A percentile compares a stretch with the other conserved stretches of the same genome.
These are phyloP conservation scores for Ophion obscuratus DNA, from an alignment of 2,888 invertebrate species.

Conservation along the genomic window DNA sequence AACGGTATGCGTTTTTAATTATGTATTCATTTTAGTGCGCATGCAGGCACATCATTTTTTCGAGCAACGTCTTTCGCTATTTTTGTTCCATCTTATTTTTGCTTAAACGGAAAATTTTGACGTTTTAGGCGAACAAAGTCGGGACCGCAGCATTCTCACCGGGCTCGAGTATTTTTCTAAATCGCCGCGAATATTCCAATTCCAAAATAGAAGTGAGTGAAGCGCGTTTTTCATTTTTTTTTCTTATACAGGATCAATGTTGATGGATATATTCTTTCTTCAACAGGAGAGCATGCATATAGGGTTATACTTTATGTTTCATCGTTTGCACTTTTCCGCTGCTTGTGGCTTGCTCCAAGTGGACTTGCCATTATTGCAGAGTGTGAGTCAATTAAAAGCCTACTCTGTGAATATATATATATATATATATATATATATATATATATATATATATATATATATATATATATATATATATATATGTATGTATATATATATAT, in stretches of 20 bases:
- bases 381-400: conserved; percentile 26
- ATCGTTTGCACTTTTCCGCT: conserved; percentile 55
- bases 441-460: no score
- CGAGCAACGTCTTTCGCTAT: neutral
- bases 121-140: conserved; percentile 58
- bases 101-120: neutral
- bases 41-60: neutral
- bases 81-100: neutral
- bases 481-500: no score
- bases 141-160: conserved; percentile 57
- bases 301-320: conserved; percentile 59
- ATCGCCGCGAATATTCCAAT: conserved; percentile 1
- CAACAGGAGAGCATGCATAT: conserved; percentile 55
- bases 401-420: neutral
- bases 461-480: no score
- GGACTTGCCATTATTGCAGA: conserved; percentile 56
- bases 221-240: neutral
- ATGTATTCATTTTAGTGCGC: neutral
- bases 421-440: no score
- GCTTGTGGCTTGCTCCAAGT: conserved; percentile 56
- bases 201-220: conserved; percentile 31
- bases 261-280: neutral
- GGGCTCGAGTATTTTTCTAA: conserved; percentile 43
- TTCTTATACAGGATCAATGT: neutral
- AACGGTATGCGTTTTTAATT: neutral